Base-by-base conservation (phyloP, 2,888 invertebrate species). In the Anthrax anthrax region DNA sequence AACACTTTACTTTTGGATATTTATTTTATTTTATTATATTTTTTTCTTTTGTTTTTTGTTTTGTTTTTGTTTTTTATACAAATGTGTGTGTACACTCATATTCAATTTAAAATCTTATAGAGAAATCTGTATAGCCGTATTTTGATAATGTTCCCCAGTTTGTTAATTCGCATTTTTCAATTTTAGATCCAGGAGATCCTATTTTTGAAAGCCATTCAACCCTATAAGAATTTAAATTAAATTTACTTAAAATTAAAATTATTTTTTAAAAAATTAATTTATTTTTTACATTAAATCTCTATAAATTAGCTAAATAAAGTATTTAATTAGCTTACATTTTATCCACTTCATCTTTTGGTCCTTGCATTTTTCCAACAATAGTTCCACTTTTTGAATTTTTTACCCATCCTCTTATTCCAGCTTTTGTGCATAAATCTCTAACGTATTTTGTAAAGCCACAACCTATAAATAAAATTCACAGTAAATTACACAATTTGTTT, bases 321-420 rank as follows among this genome's bases (percentile, higher is more conserved):
- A 23, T 23, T 23, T 23, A 23, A 6, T 23, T 23, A 12, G 12
- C 29, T 77, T 70, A 91, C 92, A 92, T 85, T 62, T 83, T 80
- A 59, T 89, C 85, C 44, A 92, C 72, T 56, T 78, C 76, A 9
- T 76, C 71, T 61, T 82, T 84, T 39, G 74, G 74, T 13, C 92
- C 94, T 67, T 94, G 90, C 63, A 94, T 75, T 67, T 87, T 86
- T 43, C 95, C 95, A 9, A 84, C 76, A 45, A 95, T 87, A 14
- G 92, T 89, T 18, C 90, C 90, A 50, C 76, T 77, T 64, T 81
- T 84, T 39, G 86, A 84, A 67, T 94, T 92, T 70, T 89, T 90
- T 54, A 94, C 85, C 92, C 92, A 95, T 10, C 95, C 94, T 19
- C 77, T 78, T 34, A 92, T 72, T 18, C 80, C 80, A 32, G 85